A percentile compares a stretch with the other conserved stretches of the same genome.
Conservation (phyloP, 2,888 invertebrate genomes). For the Chelonus formosanus region DNA sequence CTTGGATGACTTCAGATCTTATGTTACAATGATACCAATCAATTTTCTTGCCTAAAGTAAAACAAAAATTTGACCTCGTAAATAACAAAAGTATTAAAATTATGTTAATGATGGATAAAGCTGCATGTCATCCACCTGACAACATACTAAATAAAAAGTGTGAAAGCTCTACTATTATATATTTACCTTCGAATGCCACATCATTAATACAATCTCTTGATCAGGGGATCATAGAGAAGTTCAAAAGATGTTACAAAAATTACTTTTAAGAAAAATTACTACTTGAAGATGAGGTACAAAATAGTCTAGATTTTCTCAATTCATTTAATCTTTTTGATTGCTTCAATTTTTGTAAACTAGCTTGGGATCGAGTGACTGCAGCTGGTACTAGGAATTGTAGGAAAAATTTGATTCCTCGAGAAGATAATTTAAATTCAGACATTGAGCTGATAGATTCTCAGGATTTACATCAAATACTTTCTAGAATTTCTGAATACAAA, state of each 20-base stretch:
- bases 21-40: slow-evolving; percentile 20
- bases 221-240: slow-evolving; percentile 3
- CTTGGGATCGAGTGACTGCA: slow-evolving; percentile 12
- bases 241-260: slow-evolving; percentile 22
- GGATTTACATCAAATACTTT: too few species aligned
- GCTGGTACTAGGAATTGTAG: neutral
- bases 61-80: neutral
- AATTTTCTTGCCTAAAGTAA: slow-evolving; percentile 22
- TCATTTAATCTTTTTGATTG: slow-evolving; percentile 16
- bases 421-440: neutral
- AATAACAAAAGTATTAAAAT: slow-evolving; percentile 19
- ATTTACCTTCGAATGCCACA: slow-evolving; percentile 28
- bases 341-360: slow-evolving; percentile 8
- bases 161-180: slow-evolving; percentile 23
- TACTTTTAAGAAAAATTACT: slow-evolving; percentile 14
- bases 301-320: slow-evolving; percentile 15
- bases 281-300: slow-evolving; percentile 1
- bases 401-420: slow-evolving; percentile 1
- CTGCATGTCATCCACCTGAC: slow-evolving; percentile 29
- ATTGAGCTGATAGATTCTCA: neutral
- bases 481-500: too few species aligned
- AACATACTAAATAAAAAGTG: slow-evolving; percentile 24
- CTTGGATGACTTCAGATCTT: slow-evolving; percentile 25
- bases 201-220: slow-evolving; percentile 21
- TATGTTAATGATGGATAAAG: slow-evolving; percentile 32